phyloP scores from a whole-genome alignment of 2,113 vertebrate species.

The Pseudorectes ferrugineus region DNA sequence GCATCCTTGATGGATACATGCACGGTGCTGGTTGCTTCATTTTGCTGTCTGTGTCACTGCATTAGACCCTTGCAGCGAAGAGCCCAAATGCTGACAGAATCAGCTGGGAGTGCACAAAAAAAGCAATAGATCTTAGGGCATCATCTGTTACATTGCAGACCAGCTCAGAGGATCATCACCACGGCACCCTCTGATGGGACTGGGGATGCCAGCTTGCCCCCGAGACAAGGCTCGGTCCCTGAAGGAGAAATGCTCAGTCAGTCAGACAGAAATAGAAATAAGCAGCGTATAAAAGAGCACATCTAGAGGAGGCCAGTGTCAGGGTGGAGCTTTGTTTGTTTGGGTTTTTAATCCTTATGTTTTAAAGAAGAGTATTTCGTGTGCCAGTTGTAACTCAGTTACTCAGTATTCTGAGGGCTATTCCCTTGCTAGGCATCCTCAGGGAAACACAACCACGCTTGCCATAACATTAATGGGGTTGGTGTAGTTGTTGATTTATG shows the following conservation, averaged over 20 bases:
- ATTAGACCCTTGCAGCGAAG: background rate
- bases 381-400: background rate
- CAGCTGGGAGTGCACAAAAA: background rate
- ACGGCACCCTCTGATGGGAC: background rate
- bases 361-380: background rate
- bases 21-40: background rate
- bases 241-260: background rate
- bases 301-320: background rate
- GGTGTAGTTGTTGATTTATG: background rate
- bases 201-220: background rate
- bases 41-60: background rate
- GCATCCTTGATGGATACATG: background rate
- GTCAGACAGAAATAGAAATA: background rate
- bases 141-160: background rate
- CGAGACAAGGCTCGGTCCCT: rapidly evolving
- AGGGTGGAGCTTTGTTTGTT: background rate
- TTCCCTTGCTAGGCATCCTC: background rate
- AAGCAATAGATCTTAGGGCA: background rate
- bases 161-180: background rate
- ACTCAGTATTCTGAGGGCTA: background rate
- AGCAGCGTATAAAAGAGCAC: background rate
- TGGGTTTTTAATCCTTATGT: background rate
- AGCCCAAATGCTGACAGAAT: background rate
- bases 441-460: background rate
- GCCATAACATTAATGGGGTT: background rate